Evolutionary conservation across 2,113 vertebrate genomes (phyloP).

Genomic region (Odontophorus gujanensis): DNA sequence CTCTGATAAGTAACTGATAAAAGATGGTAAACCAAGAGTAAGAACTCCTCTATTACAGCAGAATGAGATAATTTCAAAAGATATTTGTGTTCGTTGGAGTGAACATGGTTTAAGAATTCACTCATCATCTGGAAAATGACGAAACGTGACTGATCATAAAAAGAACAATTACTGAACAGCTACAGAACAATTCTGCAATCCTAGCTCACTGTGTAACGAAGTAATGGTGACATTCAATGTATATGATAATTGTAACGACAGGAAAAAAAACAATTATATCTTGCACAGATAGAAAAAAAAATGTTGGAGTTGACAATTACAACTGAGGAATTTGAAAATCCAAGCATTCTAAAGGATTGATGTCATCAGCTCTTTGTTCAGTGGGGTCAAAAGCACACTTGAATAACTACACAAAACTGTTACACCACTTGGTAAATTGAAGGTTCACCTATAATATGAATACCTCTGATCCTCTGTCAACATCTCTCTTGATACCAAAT

Average conservation of each 20-base stretch:
- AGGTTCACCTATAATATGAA: not conserved
- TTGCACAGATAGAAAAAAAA: not conserved
- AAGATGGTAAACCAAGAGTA: not conserved
- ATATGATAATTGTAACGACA: not conserved
- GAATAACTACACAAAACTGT: not conserved
- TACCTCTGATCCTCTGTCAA: not conserved
- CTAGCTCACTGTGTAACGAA: not conserved
- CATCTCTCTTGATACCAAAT: not conserved
- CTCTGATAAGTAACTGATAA: not conserved
- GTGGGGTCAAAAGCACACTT: not conserved
- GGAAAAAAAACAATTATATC: not conserved
- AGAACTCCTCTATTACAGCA: not conserved
- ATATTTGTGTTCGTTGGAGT: not conserved
- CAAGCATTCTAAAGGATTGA: not conserved
- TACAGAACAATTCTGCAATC: not conserved
- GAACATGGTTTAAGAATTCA: not conserved
- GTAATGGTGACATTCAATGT: not conserved
- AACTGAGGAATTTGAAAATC: not conserved
- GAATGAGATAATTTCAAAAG: not conserved
- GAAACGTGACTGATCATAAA: not conserved
- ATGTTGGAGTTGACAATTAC: not conserved
- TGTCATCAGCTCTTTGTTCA: not conserved
- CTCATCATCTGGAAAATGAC: not conserved
- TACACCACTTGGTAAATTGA: not conserved
- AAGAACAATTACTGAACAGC: not conserved